A percentile compares a stretch with the other conserved stretches of the same genome.
These are phyloP conservation scores for Cataglyphis rosenhaueri DNA, from an alignment of 2,888 invertebrate species.

Conservation along the genomic window DNA sequence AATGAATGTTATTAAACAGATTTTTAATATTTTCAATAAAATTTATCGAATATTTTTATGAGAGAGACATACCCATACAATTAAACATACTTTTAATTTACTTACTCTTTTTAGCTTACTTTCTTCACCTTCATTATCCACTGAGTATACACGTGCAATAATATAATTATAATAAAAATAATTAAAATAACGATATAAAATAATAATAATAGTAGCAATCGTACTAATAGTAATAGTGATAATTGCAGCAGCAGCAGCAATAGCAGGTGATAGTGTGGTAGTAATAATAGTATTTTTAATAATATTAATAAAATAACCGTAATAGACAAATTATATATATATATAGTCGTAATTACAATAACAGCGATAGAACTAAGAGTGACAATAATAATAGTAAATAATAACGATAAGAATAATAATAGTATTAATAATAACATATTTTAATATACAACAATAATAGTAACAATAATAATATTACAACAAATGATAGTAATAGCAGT, in stretches of 20 bases:
- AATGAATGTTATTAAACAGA: conserved; percentile 63
- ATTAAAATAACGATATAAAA: conserved; percentile 57
- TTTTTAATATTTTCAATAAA: conserved; percentile 48
- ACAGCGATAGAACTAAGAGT: conserved; percentile 32
- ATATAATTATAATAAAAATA: conserved; percentile 48
- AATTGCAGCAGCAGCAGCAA: conserved; percentile 50
- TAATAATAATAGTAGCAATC: conserved; percentile 49
- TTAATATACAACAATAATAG: conserved; percentile 49
- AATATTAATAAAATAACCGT: conserved; percentile 13
- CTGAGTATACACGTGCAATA: conserved; percentile 80
- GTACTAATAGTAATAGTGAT: conserved; percentile 55
- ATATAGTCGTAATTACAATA: conserved; percentile 10
- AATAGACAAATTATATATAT: neutral
- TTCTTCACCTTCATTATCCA: conserved; percentile 63
- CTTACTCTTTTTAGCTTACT: conserved; percentile 52
- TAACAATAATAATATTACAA: conserved; percentile 43
- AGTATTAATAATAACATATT: conserved; percentile 46
- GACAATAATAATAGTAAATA: conserved; percentile 60
- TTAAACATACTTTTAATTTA: conserved; percentile 55
- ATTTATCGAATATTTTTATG: conserved; percentile 47
- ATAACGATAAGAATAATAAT: conserved; percentile 71
- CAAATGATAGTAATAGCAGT: conserved; percentile 60
- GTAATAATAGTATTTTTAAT: conserved; percentile 29
- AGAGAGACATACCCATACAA: conserved; percentile 43
- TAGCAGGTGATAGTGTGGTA: conserved; percentile 7